These are phyloP conservation scores for Cariama cristata DNA, from an alignment of 2,113 vertebrate genomes.

Conservation along the genomic window DNA sequence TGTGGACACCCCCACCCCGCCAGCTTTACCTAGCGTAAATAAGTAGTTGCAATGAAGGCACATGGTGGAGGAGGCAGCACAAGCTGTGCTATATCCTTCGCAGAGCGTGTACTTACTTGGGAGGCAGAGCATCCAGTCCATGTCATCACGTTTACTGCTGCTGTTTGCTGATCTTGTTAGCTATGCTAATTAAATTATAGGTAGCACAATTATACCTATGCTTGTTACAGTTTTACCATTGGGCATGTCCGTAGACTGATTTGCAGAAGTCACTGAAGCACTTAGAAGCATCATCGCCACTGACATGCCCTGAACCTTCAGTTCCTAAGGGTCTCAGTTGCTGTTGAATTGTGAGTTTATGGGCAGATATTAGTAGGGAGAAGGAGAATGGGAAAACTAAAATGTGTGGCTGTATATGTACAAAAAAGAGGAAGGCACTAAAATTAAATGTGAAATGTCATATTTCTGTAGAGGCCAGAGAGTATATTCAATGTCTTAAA, in stretches of 20 bases:
- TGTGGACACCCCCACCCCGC: not conserved
- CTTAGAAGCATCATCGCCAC: not conserved
- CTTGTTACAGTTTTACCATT: not conserved
- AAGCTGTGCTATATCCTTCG: not conserved
- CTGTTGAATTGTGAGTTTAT: not conserved
- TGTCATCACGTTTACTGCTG: not conserved
- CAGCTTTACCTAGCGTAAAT: not conserved
- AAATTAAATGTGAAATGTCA: not conserved
- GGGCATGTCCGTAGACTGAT: fast-evolving
- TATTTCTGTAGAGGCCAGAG: not conserved
- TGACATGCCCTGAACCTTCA: not conserved
- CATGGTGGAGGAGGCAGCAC: fast-evolving
- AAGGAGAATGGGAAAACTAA: not conserved
- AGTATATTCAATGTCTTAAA: not conserved
- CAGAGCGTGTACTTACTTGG: not conserved
- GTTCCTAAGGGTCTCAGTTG: not conserved
- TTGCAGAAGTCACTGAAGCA: not conserved
- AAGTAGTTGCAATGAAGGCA: not conserved
- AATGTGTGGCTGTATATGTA: not conserved
- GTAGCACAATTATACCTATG: not conserved
- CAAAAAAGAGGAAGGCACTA: not conserved
- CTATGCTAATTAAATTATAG: not conserved
- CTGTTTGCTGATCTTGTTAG: not conserved
- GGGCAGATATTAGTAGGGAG: not conserved
- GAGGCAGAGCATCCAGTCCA: not conserved